Evolutionary conservation across 2,113 vertebrate species (phyloP), one percentile per base, ranked within the genome.

Genomic region (Elanus axillaris): DNA sequence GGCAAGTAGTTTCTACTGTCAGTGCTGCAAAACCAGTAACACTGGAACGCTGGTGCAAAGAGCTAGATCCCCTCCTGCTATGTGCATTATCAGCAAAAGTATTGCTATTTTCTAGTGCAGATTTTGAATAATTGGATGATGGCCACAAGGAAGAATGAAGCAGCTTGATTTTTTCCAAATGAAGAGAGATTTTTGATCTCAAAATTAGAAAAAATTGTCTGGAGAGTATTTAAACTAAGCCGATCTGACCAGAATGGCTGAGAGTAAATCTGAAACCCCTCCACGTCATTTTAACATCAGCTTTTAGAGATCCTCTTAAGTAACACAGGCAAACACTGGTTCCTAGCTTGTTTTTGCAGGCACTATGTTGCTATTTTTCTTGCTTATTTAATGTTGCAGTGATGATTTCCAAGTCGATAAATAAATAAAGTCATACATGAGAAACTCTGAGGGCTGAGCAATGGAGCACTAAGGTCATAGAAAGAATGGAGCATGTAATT

Each of bases 401-500:
- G 87, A 66, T 92, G 89, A 86, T 92, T 96, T 96, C 69, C 67
- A 86, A 63, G 64, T 42, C 83, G 80, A 87, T 94, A 84, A 94
- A 95, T 94, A 94, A 90, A 80, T 95, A 84, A 90, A 95, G 92
- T 80, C 69, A n/a, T 53, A 84, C 42, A 68, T 62, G 29, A 94
- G 55, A 50, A 80, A 53, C 42, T 74, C 82, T 13, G 31, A 71
- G 69, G 69, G 60, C 89, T 86, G 69, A 64, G 87, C 60, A 50
- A 23, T 18, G 52, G 40, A 94, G 85, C 88, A 86, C 26, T 77
- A 83, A 84, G 84, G 82, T 83, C 29, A 29, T 0, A 88, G 82
- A 48, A 86, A 72, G 75, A 95, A 81, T 16, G 32, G 55, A 95
- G 27, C 0, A 0, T 97, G 63, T 89, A 77, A 77, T 94, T 95